Evolutionary conservation across 2,888 invertebrate species (phyloP).

Genomic region (Smittia aterrima): DNA sequence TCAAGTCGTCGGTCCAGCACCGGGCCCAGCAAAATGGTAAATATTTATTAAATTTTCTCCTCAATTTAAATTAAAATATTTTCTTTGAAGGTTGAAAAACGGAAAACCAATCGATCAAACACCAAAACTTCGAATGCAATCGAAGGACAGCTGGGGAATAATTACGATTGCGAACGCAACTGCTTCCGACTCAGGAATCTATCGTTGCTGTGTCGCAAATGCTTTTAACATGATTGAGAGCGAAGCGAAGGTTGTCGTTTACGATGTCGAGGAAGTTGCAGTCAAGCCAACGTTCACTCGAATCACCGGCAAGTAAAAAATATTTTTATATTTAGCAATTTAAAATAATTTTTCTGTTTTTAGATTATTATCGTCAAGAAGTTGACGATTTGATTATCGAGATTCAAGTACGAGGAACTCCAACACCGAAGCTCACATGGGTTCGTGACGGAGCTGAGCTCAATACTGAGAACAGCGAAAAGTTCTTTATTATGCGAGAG

Average conservation of each 20-base stretch:
- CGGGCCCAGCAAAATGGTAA: slow-evolving; percentile 66
- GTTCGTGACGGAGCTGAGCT: slow-evolving; percentile 67
- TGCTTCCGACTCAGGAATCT: slow-evolving; percentile 64
- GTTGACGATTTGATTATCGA: slow-evolving; percentile 75
- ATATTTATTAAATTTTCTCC: not conserved
- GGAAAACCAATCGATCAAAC: slow-evolving; percentile 55
- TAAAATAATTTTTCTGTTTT: not conserved
- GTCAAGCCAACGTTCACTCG: slow-evolving; percentile 74
- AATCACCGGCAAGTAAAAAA: slow-evolving; percentile 58
- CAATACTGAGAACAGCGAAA: slow-evolving; percentile 57
- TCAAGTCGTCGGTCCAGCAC: slow-evolving; percentile 71
- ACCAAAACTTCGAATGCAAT: slow-evolving; percentile 54
- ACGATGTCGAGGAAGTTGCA: slow-evolving; percentile 69
- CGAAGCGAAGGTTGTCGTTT: slow-evolving; percentile 70
- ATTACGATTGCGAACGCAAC: slow-evolving; percentile 60
- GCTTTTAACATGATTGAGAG: slow-evolving; percentile 69
- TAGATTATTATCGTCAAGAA: slow-evolving; percentile 67
- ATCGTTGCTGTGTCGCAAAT: slow-evolving; percentile 69
- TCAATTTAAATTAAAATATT: not conserved
- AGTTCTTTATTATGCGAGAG: slow-evolving; percentile 59
- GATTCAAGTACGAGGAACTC: slow-evolving; percentile 72
- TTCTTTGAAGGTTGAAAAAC: slow-evolving; percentile 58
- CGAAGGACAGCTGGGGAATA: slow-evolving; percentile 60
- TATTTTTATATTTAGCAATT: not conserved
- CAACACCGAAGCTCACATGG: slow-evolving; percentile 72